These are phyloP conservation scores for Ecliptopera silaceata DNA, from an alignment of 2,888 invertebrate species.

Conservation along the genomic window DNA sequence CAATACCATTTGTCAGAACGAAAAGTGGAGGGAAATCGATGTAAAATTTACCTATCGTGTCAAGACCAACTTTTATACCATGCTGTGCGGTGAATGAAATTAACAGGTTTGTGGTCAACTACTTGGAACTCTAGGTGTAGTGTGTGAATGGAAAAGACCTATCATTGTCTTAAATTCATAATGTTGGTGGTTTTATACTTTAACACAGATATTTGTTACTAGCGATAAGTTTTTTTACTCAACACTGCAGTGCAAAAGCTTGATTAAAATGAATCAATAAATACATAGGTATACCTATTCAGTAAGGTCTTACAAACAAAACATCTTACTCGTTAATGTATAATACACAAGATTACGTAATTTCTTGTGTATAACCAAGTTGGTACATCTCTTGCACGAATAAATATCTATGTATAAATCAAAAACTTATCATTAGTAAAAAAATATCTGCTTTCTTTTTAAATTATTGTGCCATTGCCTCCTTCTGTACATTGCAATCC, in stretches of 20 bases:
- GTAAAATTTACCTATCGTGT: constrained; percentile 56
- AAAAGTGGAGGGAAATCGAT: constrained; percentile 32
- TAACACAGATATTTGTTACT: constrained; percentile 7
- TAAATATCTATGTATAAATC: neutral
- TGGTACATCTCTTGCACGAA: no score
- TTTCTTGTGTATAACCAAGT: no score
- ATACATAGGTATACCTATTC: no score
- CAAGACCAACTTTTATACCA: constrained; percentile 70
- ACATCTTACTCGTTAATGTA: no score
- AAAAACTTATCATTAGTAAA: neutral
- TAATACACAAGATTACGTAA: no score
- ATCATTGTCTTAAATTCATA: constrained; percentile 13
- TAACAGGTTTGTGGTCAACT: constrained; percentile 21
- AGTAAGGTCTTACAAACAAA: no score
- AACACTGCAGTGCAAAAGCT: neutral
- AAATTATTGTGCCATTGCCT: constrained; percentile 71
- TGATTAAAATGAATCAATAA: neutral
- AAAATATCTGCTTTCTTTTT: constrained; percentile 34
- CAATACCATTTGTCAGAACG: constrained; percentile 49
- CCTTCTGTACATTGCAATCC: constrained; percentile 70
- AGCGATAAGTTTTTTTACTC: neutral
- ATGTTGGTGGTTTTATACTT: constrained; percentile 21
- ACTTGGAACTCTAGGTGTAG: constrained; percentile 13
- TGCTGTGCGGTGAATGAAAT: constrained; percentile 40
- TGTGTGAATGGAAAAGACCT: constrained; percentile 2